Conservation (phyloP, 2,888 invertebrate genomes). For the Germaria angustata region DNA sequence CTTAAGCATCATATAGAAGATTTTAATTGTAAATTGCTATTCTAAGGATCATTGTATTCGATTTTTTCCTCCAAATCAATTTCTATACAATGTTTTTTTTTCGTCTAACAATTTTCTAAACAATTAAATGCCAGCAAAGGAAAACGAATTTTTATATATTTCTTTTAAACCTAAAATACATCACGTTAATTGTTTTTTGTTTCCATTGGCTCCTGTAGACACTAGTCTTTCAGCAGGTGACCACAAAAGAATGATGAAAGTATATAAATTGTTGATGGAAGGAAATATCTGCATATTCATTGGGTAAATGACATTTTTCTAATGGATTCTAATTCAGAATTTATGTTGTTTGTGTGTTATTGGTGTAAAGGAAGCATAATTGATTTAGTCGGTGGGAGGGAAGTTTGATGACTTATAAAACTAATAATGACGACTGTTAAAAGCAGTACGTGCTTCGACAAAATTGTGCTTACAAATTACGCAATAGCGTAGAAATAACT, state of each 20-base stretch:
- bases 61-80: background rate
- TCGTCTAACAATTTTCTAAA: constrained; percentile 49
- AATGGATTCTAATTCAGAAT: constrained; percentile 25
- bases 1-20: background rate
- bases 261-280: constrained; percentile 4
- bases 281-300: constrained; percentile 48
- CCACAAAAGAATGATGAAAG: constrained; percentile 47
- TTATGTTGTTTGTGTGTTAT: background rate
- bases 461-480: too few species aligned
- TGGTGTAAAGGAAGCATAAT: background rate
- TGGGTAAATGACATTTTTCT: constrained; percentile 51
- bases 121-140: constrained; percentile 46
- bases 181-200: background rate
- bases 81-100: background rate
- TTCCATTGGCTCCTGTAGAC: constrained; percentile 26
- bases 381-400: too few species aligned
- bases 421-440: background rate
- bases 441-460: background rate
- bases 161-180: constrained; percentile 3
- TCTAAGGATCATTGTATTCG: constrained; percentile 17
- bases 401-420: background rate
- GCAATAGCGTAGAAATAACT: too few species aligned
- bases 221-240: constrained; percentile 14
- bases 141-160: constrained; percentile 20
- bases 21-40: constrained; percentile 51